Evolutionary conservation across 1,140 invertebrate genomes (phyloP), one percentile per base, ranked within the genome.

Genomic region (Lepidurus apus): DNA sequence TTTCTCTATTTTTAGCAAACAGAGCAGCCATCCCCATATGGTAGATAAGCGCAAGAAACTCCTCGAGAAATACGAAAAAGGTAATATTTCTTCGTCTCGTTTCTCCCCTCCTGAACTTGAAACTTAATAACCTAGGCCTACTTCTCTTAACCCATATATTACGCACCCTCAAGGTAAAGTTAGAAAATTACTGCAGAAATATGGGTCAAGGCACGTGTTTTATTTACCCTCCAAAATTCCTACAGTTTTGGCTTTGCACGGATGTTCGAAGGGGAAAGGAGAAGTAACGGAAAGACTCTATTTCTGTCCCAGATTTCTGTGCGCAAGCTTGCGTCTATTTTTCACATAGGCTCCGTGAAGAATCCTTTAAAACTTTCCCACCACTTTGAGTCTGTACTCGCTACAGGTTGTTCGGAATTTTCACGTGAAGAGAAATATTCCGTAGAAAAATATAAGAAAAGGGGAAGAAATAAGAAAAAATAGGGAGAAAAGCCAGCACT

Each of bases 61-160:
- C 8, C 42, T 43, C 34, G 53, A 73, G 74, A 44, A 75, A 43
- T 75, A 78, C 73, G 65, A 75, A 42, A 78, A 74, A 78, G 43
- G 79, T 78, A 42, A 78, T 34, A 43, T 17, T 7, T 7, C 53
- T 17, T 21, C 21, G 21, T 17, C 26, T 17, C 47, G 1, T n/a
- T 44, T 77, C 7, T 53, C 34, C 3, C 11, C 17, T 43, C 21
- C 0, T n/a, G 21, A 73, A 42, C n/a, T 78, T 21, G 24, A 44
- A 44, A 44, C n/a, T 75, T n/a, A 26, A 34, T 7, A 75, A n/a
- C 13, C 6, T 75, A 44, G 24, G 24, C 42, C 42, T 26, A 43
- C 21, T 75, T 75, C n/a, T 26, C 34, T 75, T 34, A 75, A 26
- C 43, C 42, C n/a, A 75, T 44, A 75, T 26, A 75, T 43, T 26